Evolutionary conservation across 2,113 vertebrate species (phyloP), one percentile per base, ranked within the genome.

Genomic region (Mus spicilegus): DNA sequence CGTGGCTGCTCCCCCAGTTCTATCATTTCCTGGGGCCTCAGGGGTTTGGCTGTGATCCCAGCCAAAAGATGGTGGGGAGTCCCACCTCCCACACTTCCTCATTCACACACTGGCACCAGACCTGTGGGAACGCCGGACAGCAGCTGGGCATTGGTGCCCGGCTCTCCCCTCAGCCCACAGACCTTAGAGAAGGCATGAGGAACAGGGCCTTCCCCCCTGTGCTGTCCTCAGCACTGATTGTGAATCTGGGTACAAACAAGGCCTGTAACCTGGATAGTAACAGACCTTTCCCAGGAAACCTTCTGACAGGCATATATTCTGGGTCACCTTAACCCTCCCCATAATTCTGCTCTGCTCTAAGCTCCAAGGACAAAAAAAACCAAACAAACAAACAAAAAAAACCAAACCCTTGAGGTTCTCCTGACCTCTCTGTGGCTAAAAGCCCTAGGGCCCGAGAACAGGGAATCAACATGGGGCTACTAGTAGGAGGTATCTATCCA

Each of bases 221-320:
- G 63, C 92, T 94, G 96, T 93, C 96, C 95, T 96, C 92, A 84
- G 92, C 89, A 89, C 97, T 97, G 96, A 96, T 91, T 97, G 97
- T 94, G 94, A 98, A 97, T 97, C 95, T 96, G 92, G 86, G 95
- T 97, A 97, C 97, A 97, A 97, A 97, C 94, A 95, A 93, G 84
- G 75, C 95, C 96, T 97, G 97, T 96, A 97, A 97, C 95, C 97
- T 95, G 96, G 97, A 97, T 97, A 97, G 95, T 96, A 96, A 96
- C 87, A 96, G 96, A 95, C 88, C 93, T 97, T 97, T 97, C 97
- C 97, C 96, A 97, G 97, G 95, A 95, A 91, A 96, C 86, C 63
- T 93, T 92, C 95, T 95, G 92, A 93, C 93, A 91, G 85, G 94
- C 87, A 87, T 87, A 39, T 90, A 93, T 91, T 90, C 95, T 95